Conservation (phyloP, 2,797 vertebrate species). For the Tauraco hartlaubi region DNA sequence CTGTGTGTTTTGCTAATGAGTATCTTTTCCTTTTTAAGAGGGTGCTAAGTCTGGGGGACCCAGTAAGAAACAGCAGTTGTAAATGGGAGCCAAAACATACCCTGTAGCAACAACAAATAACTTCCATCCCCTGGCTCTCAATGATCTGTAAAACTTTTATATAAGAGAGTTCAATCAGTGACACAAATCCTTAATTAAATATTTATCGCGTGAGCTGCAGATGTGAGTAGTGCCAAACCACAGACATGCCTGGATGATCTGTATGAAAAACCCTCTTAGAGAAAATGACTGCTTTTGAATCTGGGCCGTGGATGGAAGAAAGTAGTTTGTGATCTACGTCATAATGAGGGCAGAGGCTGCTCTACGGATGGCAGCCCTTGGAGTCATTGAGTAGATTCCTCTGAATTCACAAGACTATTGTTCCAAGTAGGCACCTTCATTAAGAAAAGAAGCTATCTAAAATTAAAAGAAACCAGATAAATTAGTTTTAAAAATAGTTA, state of each 20-base stretch:
- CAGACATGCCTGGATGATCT: conserved; percentile 57
- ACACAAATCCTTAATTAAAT: conserved; percentile 72
- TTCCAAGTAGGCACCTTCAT: neutral
- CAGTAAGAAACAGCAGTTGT: neutral
- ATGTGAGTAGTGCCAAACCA: conserved; percentile 53
- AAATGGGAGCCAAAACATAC: conserved; percentile 27
- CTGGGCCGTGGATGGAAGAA: neutral
- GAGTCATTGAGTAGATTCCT: neutral
- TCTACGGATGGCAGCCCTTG: neutral
- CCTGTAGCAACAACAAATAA: neutral
- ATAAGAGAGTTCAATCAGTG: conserved; percentile 58
- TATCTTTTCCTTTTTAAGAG: neutral
- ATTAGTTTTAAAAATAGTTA: neutral
- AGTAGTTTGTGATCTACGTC: conserved; percentile 16
- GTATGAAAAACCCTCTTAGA: conserved; percentile 41
- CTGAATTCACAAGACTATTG: neutral
- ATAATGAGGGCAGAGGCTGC: neutral
- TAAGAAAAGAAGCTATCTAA: neutral
- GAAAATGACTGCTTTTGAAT: conserved; percentile 18
- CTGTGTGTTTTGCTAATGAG: neutral
- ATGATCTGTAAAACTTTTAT: conserved; percentile 49
- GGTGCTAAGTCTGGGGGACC: neutral
- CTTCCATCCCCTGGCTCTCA: conserved; percentile 22
- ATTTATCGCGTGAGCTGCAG: conserved; percentile 58
- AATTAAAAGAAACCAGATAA: neutral